These are phyloP conservation scores for Lutraria rhynchaena DNA, from an alignment of 1,140 invertebrate genomes.

Conservation along the genomic window DNA sequence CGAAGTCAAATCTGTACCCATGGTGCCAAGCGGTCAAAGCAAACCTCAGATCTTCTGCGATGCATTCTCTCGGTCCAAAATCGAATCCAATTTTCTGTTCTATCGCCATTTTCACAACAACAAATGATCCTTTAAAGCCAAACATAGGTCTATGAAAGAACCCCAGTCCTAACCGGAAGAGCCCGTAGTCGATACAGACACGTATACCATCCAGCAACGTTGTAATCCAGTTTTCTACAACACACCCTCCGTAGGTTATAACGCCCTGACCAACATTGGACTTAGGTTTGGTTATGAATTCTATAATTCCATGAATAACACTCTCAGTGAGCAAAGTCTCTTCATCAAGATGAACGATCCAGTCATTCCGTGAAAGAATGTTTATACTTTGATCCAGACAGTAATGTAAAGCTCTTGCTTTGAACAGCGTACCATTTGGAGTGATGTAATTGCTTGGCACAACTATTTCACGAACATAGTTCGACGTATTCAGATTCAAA, in stretches of 20 bases:
- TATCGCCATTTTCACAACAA: constrained; percentile 89
- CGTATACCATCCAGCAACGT: constrained; percentile 97
- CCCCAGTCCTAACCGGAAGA: constrained; percentile 95
- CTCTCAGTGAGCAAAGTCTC: constrained; percentile 97
- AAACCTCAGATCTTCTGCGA: constrained; percentile 98
- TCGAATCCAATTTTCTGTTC: constrained; percentile 96
- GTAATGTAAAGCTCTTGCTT: constrained; percentile 97
- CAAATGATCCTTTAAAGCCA: constrained; percentile 91
- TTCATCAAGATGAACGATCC: constrained; percentile 98
- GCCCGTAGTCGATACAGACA: constrained; percentile 95
- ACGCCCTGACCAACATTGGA: constrained; percentile 92
- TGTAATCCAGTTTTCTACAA: constrained; percentile 95
- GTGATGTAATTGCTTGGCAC: constrained; percentile 93
- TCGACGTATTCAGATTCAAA: constrained; percentile 87
- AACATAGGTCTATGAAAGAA: constrained; percentile 97
- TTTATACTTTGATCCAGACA: constrained; percentile 95
- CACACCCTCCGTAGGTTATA: constrained; percentile 97
- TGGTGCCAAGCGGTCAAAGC: constrained; percentile 91
- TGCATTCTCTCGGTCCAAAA: constrained; percentile 96
- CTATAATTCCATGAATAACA: constrained; percentile 92
- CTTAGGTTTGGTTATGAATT: constrained; percentile 93
- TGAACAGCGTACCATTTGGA: constrained; percentile 95
- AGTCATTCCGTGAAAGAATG: constrained; percentile 93
- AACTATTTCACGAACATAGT: constrained; percentile 90
- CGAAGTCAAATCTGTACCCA: constrained; percentile 82